phyloP scores from a whole-genome alignment of 2,888 invertebrate genomes.

The Meiosimyza decipiens region DNA sequence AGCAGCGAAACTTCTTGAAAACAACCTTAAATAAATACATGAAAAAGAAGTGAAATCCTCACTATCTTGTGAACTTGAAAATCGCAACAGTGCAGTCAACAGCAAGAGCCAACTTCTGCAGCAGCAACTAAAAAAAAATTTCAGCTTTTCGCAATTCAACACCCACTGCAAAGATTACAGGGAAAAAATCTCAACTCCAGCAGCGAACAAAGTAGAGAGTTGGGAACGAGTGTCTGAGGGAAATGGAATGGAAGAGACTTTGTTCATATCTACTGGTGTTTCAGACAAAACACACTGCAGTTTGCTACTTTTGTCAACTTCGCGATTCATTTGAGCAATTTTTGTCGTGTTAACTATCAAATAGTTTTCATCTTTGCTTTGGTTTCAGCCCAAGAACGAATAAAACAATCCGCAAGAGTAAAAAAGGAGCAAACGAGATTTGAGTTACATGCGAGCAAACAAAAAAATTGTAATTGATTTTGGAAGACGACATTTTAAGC shows the following conservation, averaged over 20 bases:
- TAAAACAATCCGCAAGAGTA: not conserved
- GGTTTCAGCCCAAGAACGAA: not conserved
- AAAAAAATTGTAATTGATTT: constrained; percentile 26
- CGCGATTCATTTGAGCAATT: constrained; percentile 30
- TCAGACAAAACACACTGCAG: constrained; percentile 8
- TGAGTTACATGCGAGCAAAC: not conserved
- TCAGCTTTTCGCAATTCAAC: constrained; percentile 36
- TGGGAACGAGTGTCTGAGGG: not conserved
- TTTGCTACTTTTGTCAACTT: constrained; percentile 24
- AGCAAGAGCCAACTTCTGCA: not conserved
- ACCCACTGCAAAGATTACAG: not conserved
- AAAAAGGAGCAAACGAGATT: not conserved
- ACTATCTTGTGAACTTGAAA: not conserved
- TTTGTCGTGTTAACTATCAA: constrained; percentile 47
- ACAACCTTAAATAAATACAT: not conserved
- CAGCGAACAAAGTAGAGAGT: too few relatives aligned
- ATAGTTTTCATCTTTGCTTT: constrained; percentile 45
- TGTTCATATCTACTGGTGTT: not conserved
- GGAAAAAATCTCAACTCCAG: too few relatives aligned
- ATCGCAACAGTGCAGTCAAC: constrained; percentile 2
- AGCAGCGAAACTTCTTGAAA: not conserved
- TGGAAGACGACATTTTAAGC: not conserved
- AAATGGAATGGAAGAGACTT: not conserved
- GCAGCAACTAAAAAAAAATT: constrained; percentile 37
- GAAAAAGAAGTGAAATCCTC: not conserved